These are phyloP conservation scores for Zaprionus nigranus DNA, from an alignment of 1,140 invertebrate species.

Conservation along the genomic window DNA sequence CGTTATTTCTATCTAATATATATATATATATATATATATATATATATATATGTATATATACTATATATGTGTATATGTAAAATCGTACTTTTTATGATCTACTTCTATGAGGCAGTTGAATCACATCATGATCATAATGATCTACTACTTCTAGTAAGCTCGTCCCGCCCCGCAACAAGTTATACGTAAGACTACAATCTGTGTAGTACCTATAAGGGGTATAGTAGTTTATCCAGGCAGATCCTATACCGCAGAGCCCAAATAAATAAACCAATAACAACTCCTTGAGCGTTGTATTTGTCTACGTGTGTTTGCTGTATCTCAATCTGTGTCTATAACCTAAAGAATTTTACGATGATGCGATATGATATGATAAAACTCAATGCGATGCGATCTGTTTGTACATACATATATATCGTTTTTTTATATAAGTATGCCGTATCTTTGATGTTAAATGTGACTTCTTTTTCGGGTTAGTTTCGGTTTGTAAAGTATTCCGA, in stretches of 20 bases:
- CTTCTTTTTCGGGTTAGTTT: not conserved
- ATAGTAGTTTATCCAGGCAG: not conserved
- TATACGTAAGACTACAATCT: constrained; percentile 15
- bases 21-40: not conserved
- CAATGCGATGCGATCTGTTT: not conserved
- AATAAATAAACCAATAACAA: not conserved
- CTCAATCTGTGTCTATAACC: not conserved
- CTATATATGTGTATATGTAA: constrained; percentile 12
- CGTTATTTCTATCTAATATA: constrained; percentile 9
- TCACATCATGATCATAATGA: constrained; percentile 22
- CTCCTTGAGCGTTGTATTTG: not conserved
- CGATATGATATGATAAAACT: not conserved
- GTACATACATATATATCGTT: constrained; percentile 2
- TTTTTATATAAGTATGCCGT: not conserved
- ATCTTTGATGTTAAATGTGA: not conserved
- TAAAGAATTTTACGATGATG: not conserved
- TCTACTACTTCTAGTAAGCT: not conserved
- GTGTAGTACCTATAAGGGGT: not conserved
- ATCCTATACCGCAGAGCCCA: not conserved
- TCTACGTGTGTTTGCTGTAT: constrained; percentile 9
- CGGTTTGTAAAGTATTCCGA: not conserved
- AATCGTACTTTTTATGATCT: constrained; percentile 9
- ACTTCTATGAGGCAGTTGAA: constrained; percentile 16
- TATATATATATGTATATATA: constrained; percentile 20
- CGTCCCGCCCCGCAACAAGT: constrained; percentile 6